Evolutionary conservation across 30 jellyfish, hydroid and myxozoan genomes (phyloP), one percentile per base, ranked within the genome.

Genomic region (Phacellophora camtschatica): DNA sequence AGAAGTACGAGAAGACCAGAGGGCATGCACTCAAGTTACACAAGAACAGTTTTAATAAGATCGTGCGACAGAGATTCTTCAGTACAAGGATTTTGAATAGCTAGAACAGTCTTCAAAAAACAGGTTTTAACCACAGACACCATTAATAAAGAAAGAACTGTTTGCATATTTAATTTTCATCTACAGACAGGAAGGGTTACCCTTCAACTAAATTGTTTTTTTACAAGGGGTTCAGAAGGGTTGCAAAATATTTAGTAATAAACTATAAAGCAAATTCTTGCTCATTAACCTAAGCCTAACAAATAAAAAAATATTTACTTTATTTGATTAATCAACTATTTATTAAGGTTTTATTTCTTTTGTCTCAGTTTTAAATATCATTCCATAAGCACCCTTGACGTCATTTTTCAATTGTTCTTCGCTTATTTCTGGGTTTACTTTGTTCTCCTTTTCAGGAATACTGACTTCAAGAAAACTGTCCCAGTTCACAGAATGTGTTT

Each of bases 281-380:
- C n/a, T n/a, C n/a, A n/a, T n/a, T n/a, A n/a, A n/a, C n/a, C n/a
- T n/a, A n/a, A n/a, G 64, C 64, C 5, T 3, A 25, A 25, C 64
- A 15, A 25, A 25, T 29, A 49, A 49, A 16, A 16, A 41, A 41
- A 3, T 49, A 49, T 15, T 49, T 3, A 15, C n/a, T 29, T 15
- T 15, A 3, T 12, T 49, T 3, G 22, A 49, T 5, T 12, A 3
- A 15, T 12, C 11, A 3, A 49, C n/a, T 5, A 12, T 15, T 15
- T 12, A 3, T 3, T 49, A 3, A 25, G n/a, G n/a, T 61, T 28
- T 68, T 23, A 72, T n/a, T 10, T 72, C 65, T 53, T 19, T 39
- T 66, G 83, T 77, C 34, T 80, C 84, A 16, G 91, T 80, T 66
- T 80, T 80, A 70, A 80, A 80, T 23, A 80, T 64, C 58, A 23